Base-by-base conservation (phyloP, 2,113 vertebrate genomes). In the Gymnogyps californianus region DNA sequence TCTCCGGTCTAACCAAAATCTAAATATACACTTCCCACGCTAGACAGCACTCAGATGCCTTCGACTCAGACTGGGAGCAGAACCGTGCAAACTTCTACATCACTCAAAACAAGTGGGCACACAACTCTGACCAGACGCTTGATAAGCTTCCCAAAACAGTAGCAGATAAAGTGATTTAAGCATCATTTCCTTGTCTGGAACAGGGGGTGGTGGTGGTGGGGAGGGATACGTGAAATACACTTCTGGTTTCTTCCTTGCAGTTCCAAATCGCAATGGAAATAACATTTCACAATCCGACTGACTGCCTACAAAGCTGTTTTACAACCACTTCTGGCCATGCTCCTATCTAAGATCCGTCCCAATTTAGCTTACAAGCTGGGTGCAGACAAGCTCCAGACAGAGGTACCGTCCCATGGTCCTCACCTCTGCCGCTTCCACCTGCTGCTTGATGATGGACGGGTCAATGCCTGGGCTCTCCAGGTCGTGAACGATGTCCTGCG, bases 371-470 rank as follows among this genome's bases (percentile, higher is more conserved):
- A 57, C 5, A 40, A 57, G 22, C 14, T 46, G 81, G 16, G 49
- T 24, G n/a, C n/a, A 80, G 61, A 57, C 31, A 16, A 55, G 32
- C 29, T 71, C 51, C 65, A 74, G 10, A 7, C 6, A 8, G 31
- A n/a, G 46, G 26, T 10, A 3, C 12, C 10, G 47, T 13, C 18
- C 34, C 42, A 2, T 0, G 16, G 51, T 51, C 34, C 92, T 87
- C 94, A 99, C 99, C 99, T 99, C 99, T 20, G 99, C 99, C 2
- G 99, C 99, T 93, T 99, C 99, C 31, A 99, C 99, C 95, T 99
- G 99, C 89, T 99, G 99, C 87, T 99, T 99, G 98, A 99, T 99
- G 98, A 99, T 99, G 36, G 99, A 99, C 3, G 99, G 99, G 96
- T 99, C 99, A 40, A 99, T 99, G n/a, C 99, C 99, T 1, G 99